Conservation (phyloP, 2,113 vertebrate species). For the Tachysurus vachellii region DNA sequence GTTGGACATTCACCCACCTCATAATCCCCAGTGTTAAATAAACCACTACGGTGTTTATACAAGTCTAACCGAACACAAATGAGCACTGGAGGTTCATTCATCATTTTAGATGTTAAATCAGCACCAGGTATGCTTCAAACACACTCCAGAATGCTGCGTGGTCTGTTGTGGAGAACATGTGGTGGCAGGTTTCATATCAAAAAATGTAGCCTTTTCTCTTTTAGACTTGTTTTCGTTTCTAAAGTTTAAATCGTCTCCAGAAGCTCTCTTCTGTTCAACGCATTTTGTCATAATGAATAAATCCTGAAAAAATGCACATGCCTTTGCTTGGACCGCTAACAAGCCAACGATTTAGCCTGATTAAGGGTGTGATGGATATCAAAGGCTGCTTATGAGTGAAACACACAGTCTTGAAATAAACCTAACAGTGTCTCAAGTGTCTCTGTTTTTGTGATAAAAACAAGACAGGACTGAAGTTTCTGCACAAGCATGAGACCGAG, state of each 20-base stretch:
- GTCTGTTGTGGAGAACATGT: background rate
- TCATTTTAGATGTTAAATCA: background rate
- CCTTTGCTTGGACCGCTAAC: conserved; percentile 11
- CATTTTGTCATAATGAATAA: conserved; percentile 20
- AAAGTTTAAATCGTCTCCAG: background rate
- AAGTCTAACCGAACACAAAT: background rate
- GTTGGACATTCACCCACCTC: background rate
- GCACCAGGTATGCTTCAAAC: background rate
- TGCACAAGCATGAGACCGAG: background rate
- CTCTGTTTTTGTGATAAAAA: conserved; percentile 38
- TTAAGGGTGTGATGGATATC: conserved; percentile 39
- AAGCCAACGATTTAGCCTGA: conserved; percentile 23
- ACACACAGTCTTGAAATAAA: conserved; percentile 25
- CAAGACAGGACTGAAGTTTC: conserved; percentile 22
- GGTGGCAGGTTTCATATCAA: conserved; percentile 12
- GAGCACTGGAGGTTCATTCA: conserved; percentile 1
- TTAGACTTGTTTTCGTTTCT: background rate
- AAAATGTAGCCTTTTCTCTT: conserved; percentile 1
- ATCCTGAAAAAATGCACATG: conserved; percentile 26
- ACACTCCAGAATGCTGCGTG: conserved; percentile 5
- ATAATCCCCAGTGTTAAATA: background rate
- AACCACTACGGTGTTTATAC: conserved; percentile 3
- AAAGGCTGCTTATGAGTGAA: conserved; percentile 41
- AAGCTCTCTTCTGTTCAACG: conserved; percentile 1
- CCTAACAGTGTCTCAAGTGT: conserved; percentile 11